These are phyloP conservation scores for Tetrao urogallus DNA, from an alignment of 2,113 vertebrate species.

Conservation along the genomic window DNA sequence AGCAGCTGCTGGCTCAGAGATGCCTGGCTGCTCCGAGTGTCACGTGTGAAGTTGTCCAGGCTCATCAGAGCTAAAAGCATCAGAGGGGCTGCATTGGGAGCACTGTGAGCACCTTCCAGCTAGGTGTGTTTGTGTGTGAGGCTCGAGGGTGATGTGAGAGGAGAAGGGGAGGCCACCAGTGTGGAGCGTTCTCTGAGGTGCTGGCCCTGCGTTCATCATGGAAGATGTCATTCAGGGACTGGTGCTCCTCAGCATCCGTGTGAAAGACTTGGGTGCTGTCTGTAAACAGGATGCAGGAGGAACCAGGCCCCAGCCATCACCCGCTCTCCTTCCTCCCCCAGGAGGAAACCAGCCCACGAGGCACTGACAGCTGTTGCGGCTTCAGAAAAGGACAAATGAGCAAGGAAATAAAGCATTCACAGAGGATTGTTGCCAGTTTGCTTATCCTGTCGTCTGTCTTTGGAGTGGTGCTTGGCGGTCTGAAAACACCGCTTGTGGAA, in stretches of 20 bases:
- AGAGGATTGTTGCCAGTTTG: background rate
- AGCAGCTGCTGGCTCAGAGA: background rate
- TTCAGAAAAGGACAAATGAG: background rate
- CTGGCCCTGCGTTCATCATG: background rate
- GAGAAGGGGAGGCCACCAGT: background rate
- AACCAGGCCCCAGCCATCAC: background rate
- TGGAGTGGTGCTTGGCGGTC: background rate
- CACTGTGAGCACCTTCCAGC: background rate
- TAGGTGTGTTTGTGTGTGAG: background rate
- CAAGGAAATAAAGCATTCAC: background rate
- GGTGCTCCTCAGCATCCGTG: background rate
- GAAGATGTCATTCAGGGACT: background rate
- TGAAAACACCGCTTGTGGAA: background rate
- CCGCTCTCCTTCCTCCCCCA: background rate
- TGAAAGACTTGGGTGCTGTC: background rate
- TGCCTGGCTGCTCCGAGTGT: background rate
- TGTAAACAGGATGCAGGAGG: background rate
- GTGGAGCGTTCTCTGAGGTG: accelerated
- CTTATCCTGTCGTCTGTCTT: background rate
- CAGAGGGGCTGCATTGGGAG: background rate
- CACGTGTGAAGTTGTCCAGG: background rate
- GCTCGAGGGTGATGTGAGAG: background rate
- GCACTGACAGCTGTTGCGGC: constrained; percentile 2
- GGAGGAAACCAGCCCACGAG: background rate
- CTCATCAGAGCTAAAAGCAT: background rate